A percentile compares a stretch with the other conserved stretches of the same genome.
phyloP scores from a whole-genome alignment of 2,888 invertebrate species.

The Trisateles emortualis region DNA sequence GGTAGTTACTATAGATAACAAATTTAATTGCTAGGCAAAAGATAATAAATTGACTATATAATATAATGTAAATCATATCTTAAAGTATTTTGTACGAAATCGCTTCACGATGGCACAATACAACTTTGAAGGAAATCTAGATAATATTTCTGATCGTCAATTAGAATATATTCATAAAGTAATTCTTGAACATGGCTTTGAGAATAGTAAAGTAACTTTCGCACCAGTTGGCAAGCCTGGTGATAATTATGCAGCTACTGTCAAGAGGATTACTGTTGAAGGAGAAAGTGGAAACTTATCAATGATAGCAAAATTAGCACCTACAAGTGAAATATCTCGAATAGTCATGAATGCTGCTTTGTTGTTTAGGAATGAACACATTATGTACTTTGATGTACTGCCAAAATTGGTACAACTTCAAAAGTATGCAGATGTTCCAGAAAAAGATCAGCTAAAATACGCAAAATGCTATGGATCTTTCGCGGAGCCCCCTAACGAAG shows the following conservation, averaged over 20 bases:
- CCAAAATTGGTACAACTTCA: background rate
- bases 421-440: background rate
- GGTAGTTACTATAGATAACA: too few species aligned
- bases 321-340: conserved; percentile 12
- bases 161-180: conserved; percentile 32
- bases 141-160: conserved; percentile 46
- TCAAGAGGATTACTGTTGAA: conserved; percentile 49
- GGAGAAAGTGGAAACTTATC: conserved; percentile 38
- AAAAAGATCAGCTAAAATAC: background rate
- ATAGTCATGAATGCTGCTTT: background rate
- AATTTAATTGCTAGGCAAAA: background rate
- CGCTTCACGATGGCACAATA: conserved; percentile 38
- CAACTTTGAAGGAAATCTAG: conserved; percentile 51
- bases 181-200: conserved; percentile 50
- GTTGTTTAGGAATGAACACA: background rate
- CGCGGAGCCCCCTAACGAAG: conserved; percentile 52
- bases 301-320: conserved; percentile 63
- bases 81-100: background rate
- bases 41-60: background rate
- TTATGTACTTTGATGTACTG: background rate
- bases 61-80: background rate
- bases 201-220: conserved; percentile 48
- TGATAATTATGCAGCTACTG: conserved; percentile 54
- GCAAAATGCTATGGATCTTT: conserved; percentile 12
- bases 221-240: conserved; percentile 54